A percentile compares a stretch with the other conserved stretches of the same genome.
Conservation (phyloP, 2,797 vertebrate genomes). For the Odontamblyopus lacepedii region DNA sequence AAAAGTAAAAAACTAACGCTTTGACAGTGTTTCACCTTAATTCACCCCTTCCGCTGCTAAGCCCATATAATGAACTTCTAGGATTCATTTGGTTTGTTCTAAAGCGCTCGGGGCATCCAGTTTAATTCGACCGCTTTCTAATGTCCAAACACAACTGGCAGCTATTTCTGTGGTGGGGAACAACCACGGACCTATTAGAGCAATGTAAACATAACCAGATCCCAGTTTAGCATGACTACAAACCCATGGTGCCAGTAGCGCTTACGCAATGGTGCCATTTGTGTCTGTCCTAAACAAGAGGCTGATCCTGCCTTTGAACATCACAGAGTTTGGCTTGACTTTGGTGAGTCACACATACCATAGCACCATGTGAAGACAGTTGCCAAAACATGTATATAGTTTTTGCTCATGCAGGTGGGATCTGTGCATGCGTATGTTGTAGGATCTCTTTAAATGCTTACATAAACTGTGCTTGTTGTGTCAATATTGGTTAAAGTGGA, state of each 20-base stretch:
- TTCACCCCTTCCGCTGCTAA: conserved; percentile 42
- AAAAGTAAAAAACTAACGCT: conserved; percentile 19
- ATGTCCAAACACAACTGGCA: conserved; percentile 61
- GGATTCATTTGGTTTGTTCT: conserved; percentile 46
- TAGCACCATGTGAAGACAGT: conserved; percentile 9
- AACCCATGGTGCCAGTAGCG: conserved; percentile 42
- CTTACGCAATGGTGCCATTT: conserved; percentile 40
- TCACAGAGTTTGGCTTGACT: conserved; percentile 25
- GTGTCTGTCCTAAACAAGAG: conserved; percentile 36
- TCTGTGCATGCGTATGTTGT: background rate
- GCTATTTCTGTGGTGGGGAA: conserved; percentile 58
- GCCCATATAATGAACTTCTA: conserved; percentile 39
- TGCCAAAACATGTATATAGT: conserved; percentile 1
- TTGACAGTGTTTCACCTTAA: conserved; percentile 23
- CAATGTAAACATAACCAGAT: conserved; percentile 63
- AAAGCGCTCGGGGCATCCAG: conserved; percentile 46
- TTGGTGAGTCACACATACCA: conserved; percentile 33
- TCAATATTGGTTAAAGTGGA: background rate
- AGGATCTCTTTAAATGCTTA: background rate
- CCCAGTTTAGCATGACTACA: conserved; percentile 56
- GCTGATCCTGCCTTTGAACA: conserved; percentile 27
- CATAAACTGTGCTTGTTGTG: background rate
- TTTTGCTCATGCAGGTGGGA: background rate
- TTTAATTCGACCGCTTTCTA: conserved; percentile 53
- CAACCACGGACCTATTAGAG: conserved; percentile 54